These are phyloP conservation scores for Dasyornis broadbenti DNA, from an alignment of 2,113 vertebrate genomes.

Conservation along the genomic window DNA sequence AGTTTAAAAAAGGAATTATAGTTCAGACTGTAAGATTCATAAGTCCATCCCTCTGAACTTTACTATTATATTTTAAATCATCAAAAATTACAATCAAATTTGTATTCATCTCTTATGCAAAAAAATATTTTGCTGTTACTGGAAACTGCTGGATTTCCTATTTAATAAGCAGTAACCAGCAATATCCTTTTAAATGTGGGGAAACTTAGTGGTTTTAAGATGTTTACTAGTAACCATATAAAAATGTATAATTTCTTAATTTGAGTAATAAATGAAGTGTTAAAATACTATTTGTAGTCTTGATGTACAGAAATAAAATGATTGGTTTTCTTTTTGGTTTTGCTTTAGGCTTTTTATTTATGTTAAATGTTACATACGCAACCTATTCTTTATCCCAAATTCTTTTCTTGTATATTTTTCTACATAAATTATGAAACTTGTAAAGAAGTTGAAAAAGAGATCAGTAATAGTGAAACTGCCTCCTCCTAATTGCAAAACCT, in stretches of 20 bases:
- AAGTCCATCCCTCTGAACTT: constrained; percentile 13
- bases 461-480: background rate
- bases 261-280: constrained; percentile 76
- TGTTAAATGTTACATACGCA: constrained; percentile 36
- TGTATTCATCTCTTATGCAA: constrained; percentile 48
- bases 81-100: constrained; percentile 19
- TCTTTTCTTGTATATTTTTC: constrained; percentile 58
- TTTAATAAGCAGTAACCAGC: constrained; percentile 67
- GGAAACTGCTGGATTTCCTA: constrained; percentile 43
- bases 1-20: background rate
- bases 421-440: constrained; percentile 41
- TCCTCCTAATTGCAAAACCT: background rate
- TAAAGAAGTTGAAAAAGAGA: constrained; percentile 30
- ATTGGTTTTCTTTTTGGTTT: constrained; percentile 68
- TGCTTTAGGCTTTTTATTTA: constrained; percentile 67
- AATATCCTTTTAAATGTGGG: constrained; percentile 69
- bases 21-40: background rate
- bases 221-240: constrained; percentile 73
- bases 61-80: constrained; percentile 14
- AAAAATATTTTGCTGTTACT: constrained; percentile 49
- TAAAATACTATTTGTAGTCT: constrained; percentile 78
- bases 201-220: constrained; percentile 64
- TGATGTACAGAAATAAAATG: constrained; percentile 73
- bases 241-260: constrained; percentile 80
- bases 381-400: constrained; percentile 10